These are phyloP conservation scores for Thomomys bottae DNA, from an alignment of 2,113 vertebrate species.

Conservation along the genomic window DNA sequence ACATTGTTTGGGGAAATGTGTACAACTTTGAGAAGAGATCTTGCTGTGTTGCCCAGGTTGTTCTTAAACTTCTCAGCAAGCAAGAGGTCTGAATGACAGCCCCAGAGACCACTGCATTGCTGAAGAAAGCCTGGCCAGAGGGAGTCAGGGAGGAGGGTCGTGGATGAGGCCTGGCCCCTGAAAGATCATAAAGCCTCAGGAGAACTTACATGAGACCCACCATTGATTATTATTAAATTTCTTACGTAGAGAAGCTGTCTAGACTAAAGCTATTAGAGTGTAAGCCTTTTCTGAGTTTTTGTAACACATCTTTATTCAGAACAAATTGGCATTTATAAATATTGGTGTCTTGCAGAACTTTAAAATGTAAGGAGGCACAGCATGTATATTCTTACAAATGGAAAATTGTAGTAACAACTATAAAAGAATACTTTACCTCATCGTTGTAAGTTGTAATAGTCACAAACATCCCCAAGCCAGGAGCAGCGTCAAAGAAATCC, in stretches of 20 bases:
- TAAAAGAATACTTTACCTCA: constrained; percentile 83
- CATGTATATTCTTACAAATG: not conserved
- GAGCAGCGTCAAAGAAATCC: constrained; percentile 84
- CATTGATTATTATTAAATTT: not conserved
- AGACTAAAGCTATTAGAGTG: fast-evolving
- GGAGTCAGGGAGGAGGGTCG: not conserved
- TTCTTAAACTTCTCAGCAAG: not conserved
- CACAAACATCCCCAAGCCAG: constrained; percentile 91
- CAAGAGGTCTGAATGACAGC: not conserved
- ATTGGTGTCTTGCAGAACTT: not conserved
- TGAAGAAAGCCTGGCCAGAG: not conserved
- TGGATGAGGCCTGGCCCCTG: not conserved
- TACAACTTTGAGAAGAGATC: not conserved
- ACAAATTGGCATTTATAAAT: no score
- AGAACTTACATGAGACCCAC: fast-evolving
- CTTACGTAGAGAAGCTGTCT: not conserved
- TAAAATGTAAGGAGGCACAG: not conserved
- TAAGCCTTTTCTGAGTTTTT: fast-evolving
- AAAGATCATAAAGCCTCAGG: not conserved
- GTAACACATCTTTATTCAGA: not conserved
- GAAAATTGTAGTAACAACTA: not conserved
- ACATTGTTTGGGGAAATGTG: not conserved
- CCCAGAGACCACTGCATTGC: not conserved
- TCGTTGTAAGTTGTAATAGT: constrained; percentile 87
- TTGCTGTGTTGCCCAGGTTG: not conserved